Base-by-base conservation (phyloP, 2,797 vertebrate species). In the Champsocephalus gunnari region DNA sequence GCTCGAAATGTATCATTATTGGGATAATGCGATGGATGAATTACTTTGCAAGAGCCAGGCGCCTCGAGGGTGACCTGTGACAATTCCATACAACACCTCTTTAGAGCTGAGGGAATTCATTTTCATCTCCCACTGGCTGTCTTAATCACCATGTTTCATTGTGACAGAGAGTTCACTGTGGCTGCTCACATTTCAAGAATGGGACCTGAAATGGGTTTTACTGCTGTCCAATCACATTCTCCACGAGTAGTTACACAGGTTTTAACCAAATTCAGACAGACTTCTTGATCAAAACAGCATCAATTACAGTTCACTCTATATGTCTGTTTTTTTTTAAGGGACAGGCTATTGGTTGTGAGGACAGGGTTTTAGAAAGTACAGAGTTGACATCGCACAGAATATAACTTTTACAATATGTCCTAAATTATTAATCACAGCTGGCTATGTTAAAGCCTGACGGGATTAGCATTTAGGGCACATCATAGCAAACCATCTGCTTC, bases 71-170 rank as follows among this genome's bases (percentile, higher is more conserved):
- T 94, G 94, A 96, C 94, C 95, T 89, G 88, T 86, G 92, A 87
- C 92, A 94, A 92, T 93, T 87, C 88, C 87, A 91, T 83, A 89
- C 88, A 86, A 93, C 89, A 92, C 81, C 79, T 90, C 83, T 76
- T 79, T 74, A 82, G 91, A 93, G 81, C 85, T 87, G 82, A 80
- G 92, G 90, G 87, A 95, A 96, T 96, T 95, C 91, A 95, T 96
- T 96, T 95, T 95, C 93, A 94, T 96, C 93, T 92, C 81, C 86
- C 87, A 21, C 85, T 84, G 89, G 89, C 87, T 88, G 87, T 90
- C 92, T 87, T 95, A 95, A 94, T 95, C 93, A 94, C 91, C 90
- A 77, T 87, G 88, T 88, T 89, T 95, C 86, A 92, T 87, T 92
- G 91, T 93, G 92, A 92, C 90, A 92, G 87, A 94, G 93, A 92